Evolutionary conservation across 2,113 vertebrate genomes (phyloP).

Genomic region (Phrynosoma platyrhinos): DNA sequence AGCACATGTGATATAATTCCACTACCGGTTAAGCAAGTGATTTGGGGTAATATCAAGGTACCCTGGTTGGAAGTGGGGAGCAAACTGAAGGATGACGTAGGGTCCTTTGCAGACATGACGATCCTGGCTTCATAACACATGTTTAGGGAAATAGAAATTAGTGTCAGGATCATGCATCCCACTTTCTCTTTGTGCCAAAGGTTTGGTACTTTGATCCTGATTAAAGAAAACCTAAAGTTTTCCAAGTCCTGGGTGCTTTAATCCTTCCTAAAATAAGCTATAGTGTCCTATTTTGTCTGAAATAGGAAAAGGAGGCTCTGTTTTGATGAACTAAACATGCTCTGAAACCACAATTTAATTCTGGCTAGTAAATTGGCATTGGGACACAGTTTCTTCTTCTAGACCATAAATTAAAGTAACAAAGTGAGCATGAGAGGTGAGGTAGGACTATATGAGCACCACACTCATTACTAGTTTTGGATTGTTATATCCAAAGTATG

Average conservation of each 20-base stretch:
- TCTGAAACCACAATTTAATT: not conserved
- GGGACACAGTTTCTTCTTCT: no score
- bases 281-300: not conserved
- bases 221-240: not conserved
- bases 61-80: not conserved
- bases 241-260: no score
- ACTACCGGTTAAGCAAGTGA: not conserved
- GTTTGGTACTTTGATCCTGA: not conserved
- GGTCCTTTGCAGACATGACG: not conserved
- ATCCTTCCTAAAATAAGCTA: not conserved
- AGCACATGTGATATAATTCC: not conserved
- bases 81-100: not conserved
- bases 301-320: not conserved
- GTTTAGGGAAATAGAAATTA: not conserved
- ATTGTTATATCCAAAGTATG: not conserved
- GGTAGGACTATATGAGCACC: not conserved
- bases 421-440: not conserved
- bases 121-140: not conserved
- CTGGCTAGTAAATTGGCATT: not conserved
- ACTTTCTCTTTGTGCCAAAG: no score
- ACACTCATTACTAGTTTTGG: not conserved
- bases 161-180: not conserved
- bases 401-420: not conserved
- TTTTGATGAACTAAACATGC: not conserved
- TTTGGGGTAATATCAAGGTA: not conserved